These are phyloP conservation scores for Hypocryptadius cinnamomeus DNA, from an alignment of 2,113 vertebrate species.

Conservation along the genomic window DNA sequence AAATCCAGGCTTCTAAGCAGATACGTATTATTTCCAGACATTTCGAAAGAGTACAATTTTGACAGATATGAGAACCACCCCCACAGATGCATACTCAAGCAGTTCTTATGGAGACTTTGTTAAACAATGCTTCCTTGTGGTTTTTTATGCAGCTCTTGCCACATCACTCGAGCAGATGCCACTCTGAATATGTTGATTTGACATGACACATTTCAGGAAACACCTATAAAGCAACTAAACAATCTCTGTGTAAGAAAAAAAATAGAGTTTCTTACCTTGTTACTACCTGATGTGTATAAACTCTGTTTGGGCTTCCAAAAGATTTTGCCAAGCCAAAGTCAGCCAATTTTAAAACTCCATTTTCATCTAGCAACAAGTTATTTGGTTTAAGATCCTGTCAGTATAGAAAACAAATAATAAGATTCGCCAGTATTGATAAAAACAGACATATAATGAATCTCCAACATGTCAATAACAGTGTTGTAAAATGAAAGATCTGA, in stretches of 20 bases:
- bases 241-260: not conserved
- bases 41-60: not conserved
- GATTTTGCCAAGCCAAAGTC: slow-evolving; percentile 97
- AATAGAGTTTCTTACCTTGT: slow-evolving; percentile 79
- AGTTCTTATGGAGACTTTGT: not conserved
- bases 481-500: not conserved
- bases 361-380: slow-evolving; percentile 92
- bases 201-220: not conserved
- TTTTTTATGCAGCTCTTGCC: not conserved
- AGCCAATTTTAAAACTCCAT: slow-evolving; percentile 91
- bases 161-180: not conserved
- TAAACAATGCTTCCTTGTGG: not conserved
- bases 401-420: not conserved
- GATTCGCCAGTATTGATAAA: not conserved
- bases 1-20: not conserved
- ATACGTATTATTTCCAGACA: not conserved
- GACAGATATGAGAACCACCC: not conserved
- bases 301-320: slow-evolving; percentile 94
- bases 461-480: not conserved
- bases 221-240: not conserved
- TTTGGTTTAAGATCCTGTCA: slow-evolving; percentile 95
- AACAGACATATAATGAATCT: not conserved
- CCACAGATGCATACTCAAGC: not conserved
- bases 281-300: slow-evolving; percentile 96
- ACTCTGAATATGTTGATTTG: not conserved